phyloP scores from a whole-genome alignment of 2,888 invertebrate genomes.

The Achlya flavicornis region DNA sequence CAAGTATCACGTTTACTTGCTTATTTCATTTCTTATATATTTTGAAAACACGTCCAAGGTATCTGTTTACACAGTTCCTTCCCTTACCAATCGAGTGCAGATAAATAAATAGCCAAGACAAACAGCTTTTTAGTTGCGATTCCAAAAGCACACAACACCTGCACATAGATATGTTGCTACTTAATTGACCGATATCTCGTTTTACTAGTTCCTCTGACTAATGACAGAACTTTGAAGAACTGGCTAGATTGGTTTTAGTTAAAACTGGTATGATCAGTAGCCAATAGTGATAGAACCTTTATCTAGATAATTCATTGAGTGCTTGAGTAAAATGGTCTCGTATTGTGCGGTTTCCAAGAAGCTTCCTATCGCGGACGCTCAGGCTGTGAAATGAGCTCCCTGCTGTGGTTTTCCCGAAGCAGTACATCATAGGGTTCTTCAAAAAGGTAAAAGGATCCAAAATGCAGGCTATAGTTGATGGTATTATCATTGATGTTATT shows the following conservation, averaged over 20 bases:
- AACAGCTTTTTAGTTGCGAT: neutral
- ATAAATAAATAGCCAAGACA: neutral
- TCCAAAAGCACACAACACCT: neutral
- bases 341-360: too few species aligned
- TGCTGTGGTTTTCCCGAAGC: too few species aligned
- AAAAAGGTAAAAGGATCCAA: neutral
- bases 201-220: conserved; percentile 3
- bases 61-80: too few species aligned
- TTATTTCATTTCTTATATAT: too few species aligned
- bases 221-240: neutral
- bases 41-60: too few species aligned
- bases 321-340: neutral
- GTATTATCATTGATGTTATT: too few species aligned
- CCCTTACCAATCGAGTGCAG: neutral
- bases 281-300: neutral
- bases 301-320: neutral
- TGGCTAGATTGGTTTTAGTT: neutral
- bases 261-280: neutral
- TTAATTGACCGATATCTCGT: neutral
- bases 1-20: too few species aligned
- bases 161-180: neutral
- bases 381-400: too few species aligned
- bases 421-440: too few species aligned
- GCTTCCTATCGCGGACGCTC: too few species aligned
- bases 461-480: neutral